Conservation (phyloP, 2,888 invertebrate species). For the Aporophyla lueneburgensis region DNA sequence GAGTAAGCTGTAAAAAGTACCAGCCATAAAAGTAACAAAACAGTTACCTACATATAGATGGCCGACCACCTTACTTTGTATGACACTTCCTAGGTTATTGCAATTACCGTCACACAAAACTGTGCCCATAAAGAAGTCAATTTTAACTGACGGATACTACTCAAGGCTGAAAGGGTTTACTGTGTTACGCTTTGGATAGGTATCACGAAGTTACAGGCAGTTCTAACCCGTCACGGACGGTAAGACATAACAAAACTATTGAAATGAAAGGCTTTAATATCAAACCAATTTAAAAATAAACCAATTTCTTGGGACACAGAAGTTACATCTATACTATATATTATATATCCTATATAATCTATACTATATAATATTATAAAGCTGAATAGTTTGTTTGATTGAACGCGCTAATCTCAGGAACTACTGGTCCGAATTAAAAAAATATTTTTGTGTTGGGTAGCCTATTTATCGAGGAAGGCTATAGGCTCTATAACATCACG, state of each 20-base stretch:
- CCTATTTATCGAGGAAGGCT: too few relatives aligned
- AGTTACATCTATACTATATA: not conserved
- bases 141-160: too few relatives aligned
- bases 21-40: not conserved
- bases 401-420: too few relatives aligned
- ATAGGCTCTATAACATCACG: too few relatives aligned
- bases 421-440: too few relatives aligned
- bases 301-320: too few relatives aligned
- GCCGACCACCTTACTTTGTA: not conserved
- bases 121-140: not conserved
- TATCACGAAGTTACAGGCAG: not conserved
- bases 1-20: not conserved
- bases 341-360: too few relatives aligned
- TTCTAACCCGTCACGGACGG: not conserved
- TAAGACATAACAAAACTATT: not conserved
- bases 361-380: too few relatives aligned
- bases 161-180: constrained; percentile 4
- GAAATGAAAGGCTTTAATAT: too few relatives aligned
- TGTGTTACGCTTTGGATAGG: not conserved
- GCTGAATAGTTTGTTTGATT: too few relatives aligned
- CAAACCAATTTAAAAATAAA: too few relatives aligned
- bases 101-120: not conserved
- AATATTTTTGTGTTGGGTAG: too few relatives aligned
- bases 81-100: not conserved
- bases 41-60: not conserved